phyloP scores from a whole-genome alignment of 2,888 invertebrate genomes.

The Oligia strigilis region DNA sequence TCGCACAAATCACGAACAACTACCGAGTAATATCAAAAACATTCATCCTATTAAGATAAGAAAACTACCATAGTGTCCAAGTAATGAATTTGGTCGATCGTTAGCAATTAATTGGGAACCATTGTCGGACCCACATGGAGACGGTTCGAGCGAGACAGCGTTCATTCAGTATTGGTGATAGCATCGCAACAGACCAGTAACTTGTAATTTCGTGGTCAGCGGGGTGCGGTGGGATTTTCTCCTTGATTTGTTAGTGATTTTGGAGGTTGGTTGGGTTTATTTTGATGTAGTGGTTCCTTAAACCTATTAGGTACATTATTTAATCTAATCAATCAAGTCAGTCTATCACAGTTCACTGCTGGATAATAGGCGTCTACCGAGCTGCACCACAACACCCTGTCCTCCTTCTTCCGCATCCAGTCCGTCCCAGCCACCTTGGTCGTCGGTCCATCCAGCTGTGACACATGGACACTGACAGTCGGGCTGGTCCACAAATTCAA shows the following conservation, averaged over 20 bases:
- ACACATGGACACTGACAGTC: too few relatives aligned
- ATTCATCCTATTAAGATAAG: slow-evolving; percentile 56
- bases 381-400: background rate
- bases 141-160: slow-evolving; percentile 47
- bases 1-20: slow-evolving; percentile 19
- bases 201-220: slow-evolving; percentile 13
- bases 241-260: slow-evolving; percentile 8
- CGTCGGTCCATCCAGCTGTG: too few relatives aligned
- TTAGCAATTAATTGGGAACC: slow-evolving; percentile 74
- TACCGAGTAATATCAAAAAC: slow-evolving; percentile 33
- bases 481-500: background rate
- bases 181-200: slow-evolving; percentile 33
- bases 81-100: slow-evolving; percentile 70
- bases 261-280: background rate
- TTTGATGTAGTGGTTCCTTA: background rate
- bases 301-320: background rate
- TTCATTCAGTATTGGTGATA: slow-evolving; percentile 47
- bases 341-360: background rate
- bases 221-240: background rate
- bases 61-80: slow-evolving; percentile 63
- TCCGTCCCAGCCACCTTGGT: background rate
- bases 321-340: background rate
- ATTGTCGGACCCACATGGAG: slow-evolving; percentile 64
- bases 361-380: background rate
- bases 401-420: background rate